Percentiles rank a stretch among this genome's conserved stretches.
Evolutionary conservation across 2,113 vertebrate genomes (phyloP).

Genomic region (Carlito syrichta): DNA sequence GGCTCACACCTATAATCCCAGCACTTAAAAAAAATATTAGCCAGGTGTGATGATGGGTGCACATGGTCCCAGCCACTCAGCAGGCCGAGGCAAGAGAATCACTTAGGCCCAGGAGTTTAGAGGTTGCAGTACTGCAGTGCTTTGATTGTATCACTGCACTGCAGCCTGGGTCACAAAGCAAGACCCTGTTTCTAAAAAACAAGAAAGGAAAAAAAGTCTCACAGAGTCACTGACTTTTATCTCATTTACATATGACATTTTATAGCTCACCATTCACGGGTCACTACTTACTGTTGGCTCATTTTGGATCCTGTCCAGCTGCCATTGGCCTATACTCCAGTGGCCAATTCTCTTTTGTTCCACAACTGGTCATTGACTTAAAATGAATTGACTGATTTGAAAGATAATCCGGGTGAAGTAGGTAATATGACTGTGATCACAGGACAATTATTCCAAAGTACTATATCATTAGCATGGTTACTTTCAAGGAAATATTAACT

Average conservation of each 20-base stretch:
- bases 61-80: too few relatives aligned
- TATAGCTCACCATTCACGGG: neutral
- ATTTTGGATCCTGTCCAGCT: neutral
- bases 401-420: constrained; percentile 42
- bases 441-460: constrained; percentile 41
- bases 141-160: too few relatives aligned
- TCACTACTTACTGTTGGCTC: neutral
- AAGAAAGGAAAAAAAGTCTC: neutral
- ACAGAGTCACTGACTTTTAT: neutral
- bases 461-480: constrained; percentile 48
- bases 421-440: constrained; percentile 37
- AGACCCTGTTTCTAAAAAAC: too few relatives aligned
- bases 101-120: too few relatives aligned
- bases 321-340: neutral
- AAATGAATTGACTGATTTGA: neutral
- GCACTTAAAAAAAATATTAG: too few relatives aligned
- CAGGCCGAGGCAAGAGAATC: too few relatives aligned
- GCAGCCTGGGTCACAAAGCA: too few relatives aligned
- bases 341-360: neutral
- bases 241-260: neutral
- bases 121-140: too few relatives aligned
- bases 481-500: constrained; percentile 56
- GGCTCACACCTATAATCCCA: too few relatives aligned
- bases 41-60: too few relatives aligned
- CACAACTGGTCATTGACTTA: constrained; percentile 2